Evolutionary conservation across 2,113 vertebrate genomes (phyloP), one percentile per base, ranked within the genome.

Genomic region (Equus quagga): DNA sequence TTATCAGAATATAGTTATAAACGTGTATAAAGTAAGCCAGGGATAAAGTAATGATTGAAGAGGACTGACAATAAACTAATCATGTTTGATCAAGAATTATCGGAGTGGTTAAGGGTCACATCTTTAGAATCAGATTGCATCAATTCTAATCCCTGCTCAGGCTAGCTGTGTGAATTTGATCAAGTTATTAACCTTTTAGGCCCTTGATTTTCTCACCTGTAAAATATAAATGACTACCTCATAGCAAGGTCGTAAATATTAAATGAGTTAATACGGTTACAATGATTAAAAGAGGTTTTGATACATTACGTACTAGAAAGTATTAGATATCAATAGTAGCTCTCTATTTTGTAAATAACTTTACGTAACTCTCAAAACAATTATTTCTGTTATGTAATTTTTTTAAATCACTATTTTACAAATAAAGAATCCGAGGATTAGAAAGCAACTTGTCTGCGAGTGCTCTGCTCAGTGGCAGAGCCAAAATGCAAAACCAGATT

Each of bases 141-240:
- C 46, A 89, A 19, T 90, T 96, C 26, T 95, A 72, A 26, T 94
- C 28, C 24, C 76, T 69, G 46, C 28, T 94, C 49, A 83, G 58
- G 19, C 51, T 67, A 93, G 12, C 18, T 41, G 1, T 95, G 24
- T 60, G 13, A 96, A 84, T 9, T 75, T 95, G 81, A 78, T 62
- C 36, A 80, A 87, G 58, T 87, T 88, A 83, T 83, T 96, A 94
- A 88, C 19, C 69, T 90, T 80, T 33, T 18, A 44, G 21, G 21
- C 49, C 18, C 56, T 92, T 5, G 4, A 49, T 33, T 97, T 94
- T 95, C 64, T 96, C 8, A 89, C n/a, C 56, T 95, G 10, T 76
- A 94, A 79, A 94, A 89, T 6, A 0, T 41, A 95, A 70, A 46
- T 64, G 51, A 64, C 44, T 85, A 80, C 26, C 23, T 94, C 73